phyloP scores from a whole-genome alignment of 2,888 invertebrate genomes.

The Trichopoda pennipes region DNA sequence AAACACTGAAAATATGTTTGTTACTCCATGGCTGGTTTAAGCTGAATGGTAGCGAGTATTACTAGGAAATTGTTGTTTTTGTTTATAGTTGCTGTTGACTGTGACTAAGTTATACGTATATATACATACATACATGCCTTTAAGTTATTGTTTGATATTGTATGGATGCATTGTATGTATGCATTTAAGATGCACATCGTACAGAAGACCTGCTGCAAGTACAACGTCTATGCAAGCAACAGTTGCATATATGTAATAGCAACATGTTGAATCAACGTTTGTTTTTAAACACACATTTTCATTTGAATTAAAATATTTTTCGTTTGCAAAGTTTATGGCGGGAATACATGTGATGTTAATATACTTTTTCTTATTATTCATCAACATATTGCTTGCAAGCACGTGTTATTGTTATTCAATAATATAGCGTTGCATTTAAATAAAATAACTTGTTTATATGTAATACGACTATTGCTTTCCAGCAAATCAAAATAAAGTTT shows the following conservation, averaged over 20 bases:
- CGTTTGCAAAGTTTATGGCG: slow-evolving; percentile 59
- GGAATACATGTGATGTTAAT: slow-evolving; percentile 45
- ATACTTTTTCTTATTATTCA: slow-evolving; percentile 6
- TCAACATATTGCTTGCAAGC: slow-evolving; percentile 37
- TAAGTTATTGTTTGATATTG: slow-evolving; percentile 1
- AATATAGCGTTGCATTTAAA: background rate
- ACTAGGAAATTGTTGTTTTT: slow-evolving; percentile 31
- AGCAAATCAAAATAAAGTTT: too few species aligned
- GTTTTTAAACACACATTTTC: background rate
- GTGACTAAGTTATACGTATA: slow-evolving; percentile 14
- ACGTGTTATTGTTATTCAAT: slow-evolving; percentile 18
- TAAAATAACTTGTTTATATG: too few species aligned
- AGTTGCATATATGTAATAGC: slow-evolving; percentile 38
- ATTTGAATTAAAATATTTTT: background rate
- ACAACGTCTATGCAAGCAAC: slow-evolving; percentile 35
- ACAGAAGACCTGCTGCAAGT: slow-evolving; percentile 23
- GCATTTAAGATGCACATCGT: slow-evolving; percentile 38
- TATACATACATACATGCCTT: slow-evolving; percentile 1
- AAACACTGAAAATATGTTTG: slow-evolving; percentile 32
- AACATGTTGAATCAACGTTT: slow-evolving; percentile 51
- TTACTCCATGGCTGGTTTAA: slow-evolving; percentile 60
- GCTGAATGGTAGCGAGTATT: slow-evolving; percentile 40
- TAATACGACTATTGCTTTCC: too few species aligned
- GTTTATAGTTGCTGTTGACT: slow-evolving; percentile 36
- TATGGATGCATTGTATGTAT: slow-evolving; percentile 19